These are phyloP conservation scores for Eupristina koningsbergeri DNA, from an alignment of 1,140 invertebrate genomes.

Conservation along the genomic window DNA sequence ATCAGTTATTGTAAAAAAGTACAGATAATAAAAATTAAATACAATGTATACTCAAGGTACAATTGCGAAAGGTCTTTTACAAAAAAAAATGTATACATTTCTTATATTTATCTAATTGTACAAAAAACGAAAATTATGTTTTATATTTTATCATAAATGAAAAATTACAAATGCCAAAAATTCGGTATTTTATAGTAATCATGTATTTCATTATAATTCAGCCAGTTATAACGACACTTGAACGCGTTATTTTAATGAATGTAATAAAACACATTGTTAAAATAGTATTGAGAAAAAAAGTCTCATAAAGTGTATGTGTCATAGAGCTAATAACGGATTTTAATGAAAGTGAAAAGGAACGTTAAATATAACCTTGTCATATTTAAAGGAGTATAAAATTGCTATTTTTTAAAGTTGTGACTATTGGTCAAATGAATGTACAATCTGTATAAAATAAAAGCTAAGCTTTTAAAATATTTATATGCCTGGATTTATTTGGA, in stretches of 20 bases:
- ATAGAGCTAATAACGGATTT: background rate
- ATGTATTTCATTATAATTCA: background rate
- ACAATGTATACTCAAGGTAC: background rate
- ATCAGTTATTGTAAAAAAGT: too few species aligned
- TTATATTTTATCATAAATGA: background rate
- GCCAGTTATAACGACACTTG: background rate
- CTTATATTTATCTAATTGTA: background rate
- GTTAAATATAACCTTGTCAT: background rate
- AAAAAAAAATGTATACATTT: background rate
- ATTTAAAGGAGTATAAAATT: too few species aligned
- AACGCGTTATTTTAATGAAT: background rate
- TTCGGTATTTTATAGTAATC: too few species aligned
- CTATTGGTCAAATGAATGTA: too few species aligned
- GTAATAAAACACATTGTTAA: background rate
- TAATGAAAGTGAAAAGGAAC: background rate
- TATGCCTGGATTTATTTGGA: too few species aligned
- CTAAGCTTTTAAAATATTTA: too few species aligned
- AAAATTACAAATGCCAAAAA: background rate
- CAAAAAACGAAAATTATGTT: background rate
- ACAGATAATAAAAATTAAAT: background rate
- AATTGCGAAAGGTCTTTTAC: background rate
- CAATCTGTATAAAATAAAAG: too few species aligned
- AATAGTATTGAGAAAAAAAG: background rate
- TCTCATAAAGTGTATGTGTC: background rate
- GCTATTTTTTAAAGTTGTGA: too few species aligned